Evolutionary conservation across 2,113 vertebrate genomes (phyloP).

Genomic region (Forbesichthys agassizii): DNA sequence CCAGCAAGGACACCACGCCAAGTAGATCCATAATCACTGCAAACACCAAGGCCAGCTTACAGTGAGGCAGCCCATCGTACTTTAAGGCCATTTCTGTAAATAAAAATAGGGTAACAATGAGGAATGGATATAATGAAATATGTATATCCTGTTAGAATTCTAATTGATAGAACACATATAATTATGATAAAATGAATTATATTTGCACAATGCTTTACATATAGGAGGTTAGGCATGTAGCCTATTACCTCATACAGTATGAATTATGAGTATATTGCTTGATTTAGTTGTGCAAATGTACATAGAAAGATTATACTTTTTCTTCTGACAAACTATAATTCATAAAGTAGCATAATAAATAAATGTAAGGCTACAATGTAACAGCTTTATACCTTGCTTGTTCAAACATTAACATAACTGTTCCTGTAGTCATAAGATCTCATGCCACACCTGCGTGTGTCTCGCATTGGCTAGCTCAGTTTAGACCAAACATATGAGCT

Average conservation of each 20-base stretch:
- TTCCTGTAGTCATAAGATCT: neutral
- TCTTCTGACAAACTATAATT: too few species aligned
- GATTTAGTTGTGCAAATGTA: neutral
- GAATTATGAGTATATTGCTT: neutral
- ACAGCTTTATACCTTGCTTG: neutral
- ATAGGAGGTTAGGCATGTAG: too few species aligned
- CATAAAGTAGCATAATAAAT: too few species aligned
- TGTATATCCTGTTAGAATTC: neutral
- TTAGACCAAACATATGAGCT: neutral
- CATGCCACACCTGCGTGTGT: slow-evolving; percentile 29
- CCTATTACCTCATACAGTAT: too few species aligned
- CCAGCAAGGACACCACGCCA: slow-evolving; percentile 77
- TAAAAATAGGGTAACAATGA: slow-evolving; percentile 1
- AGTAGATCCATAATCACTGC: slow-evolving; percentile 83
- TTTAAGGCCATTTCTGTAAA: slow-evolving; percentile 60
- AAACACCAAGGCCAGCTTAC: slow-evolving; percentile 81
- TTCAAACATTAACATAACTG: neutral
- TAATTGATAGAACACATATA: neutral
- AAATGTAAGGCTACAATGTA: too few species aligned
- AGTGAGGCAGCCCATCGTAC: slow-evolving; percentile 79
- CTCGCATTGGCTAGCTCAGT: neutral
- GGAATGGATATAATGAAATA: neutral
- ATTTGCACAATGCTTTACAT: too few species aligned
- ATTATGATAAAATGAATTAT: too few species aligned
- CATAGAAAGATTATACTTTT: neutral